These are phyloP conservation scores for Plotosus lineatus DNA, from an alignment of 2,113 vertebrate species.

Conservation along the genomic window DNA sequence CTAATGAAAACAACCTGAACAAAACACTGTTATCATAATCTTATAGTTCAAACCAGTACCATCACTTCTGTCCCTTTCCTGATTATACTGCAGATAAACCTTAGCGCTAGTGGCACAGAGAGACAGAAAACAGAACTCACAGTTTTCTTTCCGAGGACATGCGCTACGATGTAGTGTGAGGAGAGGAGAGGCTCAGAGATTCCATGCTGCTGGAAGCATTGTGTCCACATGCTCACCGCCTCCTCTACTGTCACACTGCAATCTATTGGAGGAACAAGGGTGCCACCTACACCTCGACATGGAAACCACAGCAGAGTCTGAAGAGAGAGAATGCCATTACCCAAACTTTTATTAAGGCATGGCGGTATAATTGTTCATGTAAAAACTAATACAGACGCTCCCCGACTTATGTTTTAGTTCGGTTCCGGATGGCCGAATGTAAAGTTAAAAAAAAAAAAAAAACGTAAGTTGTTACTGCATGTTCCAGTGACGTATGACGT, in stretches of 20 bases:
- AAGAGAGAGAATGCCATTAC: background rate
- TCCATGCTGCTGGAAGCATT: constrained; percentile 73
- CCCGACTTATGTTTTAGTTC: no score
- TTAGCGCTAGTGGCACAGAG: background rate
- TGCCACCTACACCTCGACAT: constrained; percentile 31
- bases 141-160: constrained; percentile 90
- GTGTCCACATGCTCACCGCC: constrained; percentile 76
- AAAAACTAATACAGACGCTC: no score
- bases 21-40: background rate
- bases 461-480: no score
- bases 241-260: constrained; percentile 61
- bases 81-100: background rate
- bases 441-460: no score
- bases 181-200: constrained; percentile 84
- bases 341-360: background rate
- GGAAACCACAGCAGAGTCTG: constrained; percentile 8
- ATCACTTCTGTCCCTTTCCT: background rate
- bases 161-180: constrained; percentile 86
- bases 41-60: background rate
- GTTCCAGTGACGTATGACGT: no score
- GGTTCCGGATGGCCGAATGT: no score
- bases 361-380: background rate
- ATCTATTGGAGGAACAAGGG: constrained; percentile 42
- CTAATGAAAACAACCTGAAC: background rate
- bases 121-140: constrained; percentile 64